Conservation (phyloP, 2,888 invertebrate species). For the Drosophila emarginata region DNA sequence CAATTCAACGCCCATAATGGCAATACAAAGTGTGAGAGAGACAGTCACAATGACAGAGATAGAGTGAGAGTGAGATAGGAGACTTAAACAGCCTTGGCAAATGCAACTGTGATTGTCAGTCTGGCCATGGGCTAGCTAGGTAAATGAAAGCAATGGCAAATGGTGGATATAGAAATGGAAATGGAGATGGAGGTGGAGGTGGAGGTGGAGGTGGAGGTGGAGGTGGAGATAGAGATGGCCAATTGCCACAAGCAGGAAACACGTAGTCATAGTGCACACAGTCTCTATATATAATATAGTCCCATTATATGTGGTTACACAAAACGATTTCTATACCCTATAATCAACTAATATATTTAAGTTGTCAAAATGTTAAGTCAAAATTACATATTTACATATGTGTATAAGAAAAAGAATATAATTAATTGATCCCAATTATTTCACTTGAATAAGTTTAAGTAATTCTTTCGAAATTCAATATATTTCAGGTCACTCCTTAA, state of each 20-base stretch:
- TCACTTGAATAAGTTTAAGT: too few species aligned
- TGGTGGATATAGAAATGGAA: neutral
- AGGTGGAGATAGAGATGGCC: neutral
- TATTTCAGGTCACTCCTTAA: too few species aligned
- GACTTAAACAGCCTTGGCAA: slow-evolving; percentile 3
- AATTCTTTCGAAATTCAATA: too few species aligned
- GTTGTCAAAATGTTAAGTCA: too few species aligned
- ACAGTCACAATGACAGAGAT: neutral
- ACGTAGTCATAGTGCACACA: neutral
- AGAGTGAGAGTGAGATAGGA: neutral
- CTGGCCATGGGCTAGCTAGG: neutral
- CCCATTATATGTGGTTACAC: too few species aligned
- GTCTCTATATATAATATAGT: too few species aligned
- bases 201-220: neutral
- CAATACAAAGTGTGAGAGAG: neutral
- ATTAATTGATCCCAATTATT: too few species aligned
- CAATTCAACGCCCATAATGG: neutral
- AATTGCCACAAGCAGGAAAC: neutral
- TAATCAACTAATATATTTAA: too few species aligned
- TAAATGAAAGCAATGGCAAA: neutral
- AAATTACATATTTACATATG: too few species aligned
- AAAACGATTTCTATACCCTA: too few species aligned
- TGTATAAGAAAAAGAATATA: too few species aligned
- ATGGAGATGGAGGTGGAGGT: neutral
- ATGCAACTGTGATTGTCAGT: slow-evolving; percentile 6